phyloP scores from a whole-genome alignment of 2,888 invertebrate species.

The Cabera pusaria region DNA sequence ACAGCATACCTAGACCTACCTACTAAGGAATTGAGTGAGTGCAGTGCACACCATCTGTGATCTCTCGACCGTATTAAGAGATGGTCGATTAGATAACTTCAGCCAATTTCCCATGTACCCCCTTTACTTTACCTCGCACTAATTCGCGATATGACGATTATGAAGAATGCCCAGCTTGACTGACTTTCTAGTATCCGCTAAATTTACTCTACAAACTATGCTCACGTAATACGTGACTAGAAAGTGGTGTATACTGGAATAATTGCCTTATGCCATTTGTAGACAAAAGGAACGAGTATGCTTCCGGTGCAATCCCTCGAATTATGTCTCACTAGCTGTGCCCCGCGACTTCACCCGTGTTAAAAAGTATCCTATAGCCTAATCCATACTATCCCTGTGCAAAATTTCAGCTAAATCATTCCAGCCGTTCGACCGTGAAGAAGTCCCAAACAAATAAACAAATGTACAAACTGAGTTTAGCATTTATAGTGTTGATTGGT shows the following conservation, averaged over 20 bases:
- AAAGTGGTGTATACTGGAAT: slow-evolving; percentile 58
- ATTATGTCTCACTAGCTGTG: too few species aligned
- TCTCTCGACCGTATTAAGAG: slow-evolving; percentile 53
- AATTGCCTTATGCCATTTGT: slow-evolving; percentile 46
- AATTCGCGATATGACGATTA: slow-evolving; percentile 54
- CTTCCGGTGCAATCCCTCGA: slow-evolving; percentile 33
- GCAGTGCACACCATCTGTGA: slow-evolving; percentile 22
- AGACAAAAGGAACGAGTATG: slow-evolving; percentile 35
- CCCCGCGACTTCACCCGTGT: too few species aligned
- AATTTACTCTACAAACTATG: slow-evolving; percentile 51
- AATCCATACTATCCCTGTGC: too few species aligned
- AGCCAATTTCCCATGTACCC: slow-evolving; percentile 45
- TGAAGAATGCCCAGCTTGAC: slow-evolving; percentile 45
- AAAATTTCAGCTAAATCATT: too few species aligned
- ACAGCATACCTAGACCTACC: too few species aligned
- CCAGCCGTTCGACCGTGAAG: too few species aligned
- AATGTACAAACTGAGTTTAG: too few species aligned
- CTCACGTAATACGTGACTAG: slow-evolving; percentile 66
- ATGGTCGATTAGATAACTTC: slow-evolving; percentile 60
- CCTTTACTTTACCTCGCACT: slow-evolving; percentile 48
- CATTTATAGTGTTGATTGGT: too few species aligned
- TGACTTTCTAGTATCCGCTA: slow-evolving; percentile 60
- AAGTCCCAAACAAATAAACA: too few species aligned
- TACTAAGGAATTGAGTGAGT: neutral
- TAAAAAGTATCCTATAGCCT: too few species aligned